phyloP scores from a whole-genome alignment of 1,140 invertebrate species.

The Neelides sp. region DNA sequence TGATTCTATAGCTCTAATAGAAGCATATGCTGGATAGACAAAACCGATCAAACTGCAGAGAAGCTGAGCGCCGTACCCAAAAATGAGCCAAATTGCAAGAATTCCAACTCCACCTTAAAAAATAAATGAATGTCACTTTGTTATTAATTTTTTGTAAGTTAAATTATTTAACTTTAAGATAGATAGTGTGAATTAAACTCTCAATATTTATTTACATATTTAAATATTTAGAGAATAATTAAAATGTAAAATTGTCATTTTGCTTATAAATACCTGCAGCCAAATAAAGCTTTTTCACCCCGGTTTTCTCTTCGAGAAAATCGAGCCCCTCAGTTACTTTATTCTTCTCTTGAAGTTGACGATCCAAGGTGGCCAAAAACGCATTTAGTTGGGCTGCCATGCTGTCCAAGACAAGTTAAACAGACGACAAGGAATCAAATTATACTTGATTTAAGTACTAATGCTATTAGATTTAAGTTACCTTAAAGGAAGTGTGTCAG shows the following conservation, averaged over 20 bases:
- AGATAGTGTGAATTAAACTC: too few species aligned
- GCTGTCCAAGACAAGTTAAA: too few species aligned
- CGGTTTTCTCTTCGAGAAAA: slow-evolving; percentile 62
- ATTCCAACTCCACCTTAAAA: slow-evolving; percentile 56
- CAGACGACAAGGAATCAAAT: too few species aligned
- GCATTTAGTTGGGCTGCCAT: slow-evolving; percentile 25
- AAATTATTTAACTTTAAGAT: too few species aligned
- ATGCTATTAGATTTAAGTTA: too few species aligned
- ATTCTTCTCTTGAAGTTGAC: slow-evolving; percentile 57
- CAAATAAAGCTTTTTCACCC: slow-evolving; percentile 67
- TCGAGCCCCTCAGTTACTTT: slow-evolving; percentile 60
- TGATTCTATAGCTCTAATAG: slow-evolving; percentile 49
- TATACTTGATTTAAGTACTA: too few species aligned
- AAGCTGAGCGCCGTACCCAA: slow-evolving; percentile 89
- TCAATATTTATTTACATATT: too few species aligned
- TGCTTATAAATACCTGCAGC: slow-evolving; percentile 78
- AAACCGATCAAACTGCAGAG: slow-evolving; percentile 94
- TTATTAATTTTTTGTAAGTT: too few species aligned
- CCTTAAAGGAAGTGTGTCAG: too few species aligned
- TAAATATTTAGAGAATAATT: too few species aligned
- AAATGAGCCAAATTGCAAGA: slow-evolving; percentile 73
- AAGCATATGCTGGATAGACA: slow-evolving; percentile 89
- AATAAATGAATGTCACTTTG: too few species aligned
- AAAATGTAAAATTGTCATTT: too few species aligned
- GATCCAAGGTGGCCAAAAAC: slow-evolving; percentile 47